Conservation (phyloP, 1,140 invertebrate genomes). For the Melipona quadrifasciata region DNA sequence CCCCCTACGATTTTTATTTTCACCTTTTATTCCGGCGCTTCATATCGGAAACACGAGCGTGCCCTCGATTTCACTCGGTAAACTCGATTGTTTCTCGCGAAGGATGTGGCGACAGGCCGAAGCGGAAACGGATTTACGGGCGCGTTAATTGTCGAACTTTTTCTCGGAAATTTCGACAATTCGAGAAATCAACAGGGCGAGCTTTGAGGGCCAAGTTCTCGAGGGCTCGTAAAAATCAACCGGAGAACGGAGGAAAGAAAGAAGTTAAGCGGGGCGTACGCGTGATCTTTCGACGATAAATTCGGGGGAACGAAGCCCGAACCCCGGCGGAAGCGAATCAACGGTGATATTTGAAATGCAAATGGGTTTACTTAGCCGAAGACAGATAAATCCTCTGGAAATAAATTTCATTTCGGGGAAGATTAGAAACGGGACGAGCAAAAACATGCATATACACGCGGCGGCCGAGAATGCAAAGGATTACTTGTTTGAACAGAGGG, state of each 20-base stretch:
- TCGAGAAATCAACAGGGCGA: not conserved
- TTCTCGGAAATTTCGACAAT: not conserved
- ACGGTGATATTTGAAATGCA: constrained; percentile 44
- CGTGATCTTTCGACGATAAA: constrained; percentile 33
- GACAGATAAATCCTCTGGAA: constrained; percentile 35
- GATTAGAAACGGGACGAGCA: constrained; percentile 19
- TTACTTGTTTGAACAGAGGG: constrained; percentile 5
- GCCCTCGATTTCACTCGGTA: too few relatives aligned
- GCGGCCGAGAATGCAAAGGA: not conserved
- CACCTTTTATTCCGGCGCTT: too few relatives aligned
- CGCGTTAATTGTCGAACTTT: too few relatives aligned
- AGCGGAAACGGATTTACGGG: too few relatives aligned
- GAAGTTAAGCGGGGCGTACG: not conserved
- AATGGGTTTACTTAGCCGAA: constrained; percentile 36
- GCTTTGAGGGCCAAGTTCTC: not conserved
- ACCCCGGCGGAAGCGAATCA: constrained; percentile 16
- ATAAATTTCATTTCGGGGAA: constrained; percentile 23
- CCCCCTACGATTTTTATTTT: too few relatives aligned
- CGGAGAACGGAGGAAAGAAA: not conserved
- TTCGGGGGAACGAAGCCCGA: not conserved
- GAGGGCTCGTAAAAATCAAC: not conserved
- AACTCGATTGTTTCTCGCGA: too few relatives aligned
- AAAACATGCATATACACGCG: not conserved
- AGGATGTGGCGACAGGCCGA: too few relatives aligned
- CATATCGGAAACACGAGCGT: too few relatives aligned